Conservation (phyloP, 1,140 invertebrate genomes). For the Dermatophagoides farinae region DNA sequence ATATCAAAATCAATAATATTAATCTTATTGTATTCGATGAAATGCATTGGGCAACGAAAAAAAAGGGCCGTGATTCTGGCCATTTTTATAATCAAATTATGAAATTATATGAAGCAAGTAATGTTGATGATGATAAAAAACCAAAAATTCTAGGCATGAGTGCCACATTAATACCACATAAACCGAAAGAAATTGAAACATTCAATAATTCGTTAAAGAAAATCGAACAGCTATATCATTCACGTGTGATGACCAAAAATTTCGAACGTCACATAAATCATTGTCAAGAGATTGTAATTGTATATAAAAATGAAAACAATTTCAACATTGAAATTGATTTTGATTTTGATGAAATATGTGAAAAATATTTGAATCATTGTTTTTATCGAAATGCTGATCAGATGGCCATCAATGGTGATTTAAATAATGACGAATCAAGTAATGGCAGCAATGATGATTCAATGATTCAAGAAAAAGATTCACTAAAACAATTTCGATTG, state of each 20-base stretch:
- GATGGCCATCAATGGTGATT: too few species aligned
- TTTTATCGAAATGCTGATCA: too few species aligned
- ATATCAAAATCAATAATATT: conserved; percentile 38
- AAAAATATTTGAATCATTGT: too few species aligned
- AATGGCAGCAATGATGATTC: neutral
- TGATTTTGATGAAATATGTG: too few species aligned
- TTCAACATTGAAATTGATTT: too few species aligned
- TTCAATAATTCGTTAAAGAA: too few species aligned
- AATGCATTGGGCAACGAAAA: conserved; percentile 52
- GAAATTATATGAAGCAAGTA: conserved; percentile 32
- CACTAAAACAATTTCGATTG: neutral
- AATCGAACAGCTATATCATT: too few species aligned
- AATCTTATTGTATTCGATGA: conserved; percentile 78
- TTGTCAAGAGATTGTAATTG: too few species aligned
- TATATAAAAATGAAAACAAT: too few species aligned
- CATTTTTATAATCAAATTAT: conserved; percentile 48
- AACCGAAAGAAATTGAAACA: conserved; percentile 19
- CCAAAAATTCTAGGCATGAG: conserved; percentile 44
- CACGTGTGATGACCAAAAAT: too few species aligned
- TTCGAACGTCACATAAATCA: too few species aligned
- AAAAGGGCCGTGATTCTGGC: neutral
- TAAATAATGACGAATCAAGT: too few species aligned
- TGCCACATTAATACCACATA: conserved; percentile 27
- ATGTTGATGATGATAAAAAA: conserved; percentile 11
- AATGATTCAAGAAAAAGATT: neutral